Conservation (phyloP, 1,140 invertebrate species). For the Vanessa tameamea region DNA sequence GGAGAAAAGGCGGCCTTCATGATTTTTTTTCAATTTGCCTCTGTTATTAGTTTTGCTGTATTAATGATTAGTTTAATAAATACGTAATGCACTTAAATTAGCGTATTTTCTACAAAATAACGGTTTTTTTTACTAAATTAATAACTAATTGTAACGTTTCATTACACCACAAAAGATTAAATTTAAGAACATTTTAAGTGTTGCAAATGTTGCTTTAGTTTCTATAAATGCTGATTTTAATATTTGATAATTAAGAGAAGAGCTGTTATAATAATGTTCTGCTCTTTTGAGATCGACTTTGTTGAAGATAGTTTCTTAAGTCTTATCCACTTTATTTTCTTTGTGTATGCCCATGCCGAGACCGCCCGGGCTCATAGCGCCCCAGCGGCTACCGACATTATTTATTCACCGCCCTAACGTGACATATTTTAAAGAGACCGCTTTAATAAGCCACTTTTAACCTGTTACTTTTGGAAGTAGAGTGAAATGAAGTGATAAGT, state of each 20-base stretch:
- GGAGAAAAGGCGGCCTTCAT: neutral
- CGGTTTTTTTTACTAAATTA: too few relatives aligned
- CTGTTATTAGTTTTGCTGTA: neutral
- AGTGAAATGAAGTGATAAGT: slow-evolving; percentile 44
- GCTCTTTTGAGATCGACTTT: slow-evolving; percentile 4
- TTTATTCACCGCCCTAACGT: slow-evolving; percentile 66
- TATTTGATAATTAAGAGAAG: neutral
- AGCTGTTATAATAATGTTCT: neutral
- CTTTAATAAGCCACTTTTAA: slow-evolving; percentile 72
- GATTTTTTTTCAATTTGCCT: neutral
- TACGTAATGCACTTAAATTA: too few relatives aligned
- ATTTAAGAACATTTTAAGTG: neutral
- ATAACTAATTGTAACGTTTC: too few relatives aligned
- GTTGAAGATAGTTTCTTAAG: slow-evolving; percentile 6
- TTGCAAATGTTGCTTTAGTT: neutral
- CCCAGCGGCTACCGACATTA: slow-evolving; percentile 52
- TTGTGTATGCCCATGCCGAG: slow-evolving; percentile 12
- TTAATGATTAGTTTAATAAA: too few relatives aligned
- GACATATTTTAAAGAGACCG: slow-evolving; percentile 73
- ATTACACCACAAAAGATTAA: too few relatives aligned
- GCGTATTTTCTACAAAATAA: too few relatives aligned
- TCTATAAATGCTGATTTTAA: neutral
- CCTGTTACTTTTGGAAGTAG: slow-evolving; percentile 51
- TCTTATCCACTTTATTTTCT: slow-evolving; percentile 45
- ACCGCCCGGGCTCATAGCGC: slow-evolving; percentile 37